Conservation (phyloP, 2,888 invertebrate species). For the Romanomermis culicivorax region DNA sequence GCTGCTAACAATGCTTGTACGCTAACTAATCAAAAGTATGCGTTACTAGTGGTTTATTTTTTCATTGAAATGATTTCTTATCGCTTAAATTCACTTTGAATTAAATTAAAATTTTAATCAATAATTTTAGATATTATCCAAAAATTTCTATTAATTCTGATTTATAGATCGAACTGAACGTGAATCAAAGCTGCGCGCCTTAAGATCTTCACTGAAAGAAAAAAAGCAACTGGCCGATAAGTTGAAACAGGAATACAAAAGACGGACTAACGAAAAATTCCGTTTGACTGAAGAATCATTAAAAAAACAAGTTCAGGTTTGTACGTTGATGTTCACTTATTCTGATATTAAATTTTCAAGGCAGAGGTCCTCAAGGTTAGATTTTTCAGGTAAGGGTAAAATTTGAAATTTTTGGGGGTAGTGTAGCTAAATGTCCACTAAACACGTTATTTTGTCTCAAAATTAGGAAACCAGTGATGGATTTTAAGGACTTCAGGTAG, state of each 20-base stretch:
- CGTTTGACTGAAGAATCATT: neutral
- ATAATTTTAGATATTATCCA: too few relatives aligned
- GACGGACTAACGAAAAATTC: neutral
- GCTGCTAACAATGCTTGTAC: too few relatives aligned
- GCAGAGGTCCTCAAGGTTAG: neutral
- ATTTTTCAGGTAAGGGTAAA: too few relatives aligned
- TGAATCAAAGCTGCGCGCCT: neutral
- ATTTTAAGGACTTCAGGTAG: neutral
- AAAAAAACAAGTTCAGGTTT: neutral
- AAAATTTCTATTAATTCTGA: too few relatives aligned
- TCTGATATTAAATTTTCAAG: neutral
- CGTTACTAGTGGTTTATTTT: too few relatives aligned
- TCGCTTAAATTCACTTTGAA: too few relatives aligned
- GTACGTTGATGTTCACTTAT: neutral
- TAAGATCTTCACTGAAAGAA: neutral
- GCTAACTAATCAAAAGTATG: too few relatives aligned
- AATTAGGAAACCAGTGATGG: too few relatives aligned
- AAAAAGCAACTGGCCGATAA: neutral
- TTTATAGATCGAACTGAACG: neutral
- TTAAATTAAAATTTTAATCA: too few relatives aligned
- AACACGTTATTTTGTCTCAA: too few relatives aligned
- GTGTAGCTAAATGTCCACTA: too few relatives aligned
- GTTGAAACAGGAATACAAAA: constrained; percentile 2
- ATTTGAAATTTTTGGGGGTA: neutral
- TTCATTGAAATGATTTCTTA: too few relatives aligned